phyloP scores from a whole-genome alignment of 2,888 invertebrate genomes.

The Chrysolina americana region DNA sequence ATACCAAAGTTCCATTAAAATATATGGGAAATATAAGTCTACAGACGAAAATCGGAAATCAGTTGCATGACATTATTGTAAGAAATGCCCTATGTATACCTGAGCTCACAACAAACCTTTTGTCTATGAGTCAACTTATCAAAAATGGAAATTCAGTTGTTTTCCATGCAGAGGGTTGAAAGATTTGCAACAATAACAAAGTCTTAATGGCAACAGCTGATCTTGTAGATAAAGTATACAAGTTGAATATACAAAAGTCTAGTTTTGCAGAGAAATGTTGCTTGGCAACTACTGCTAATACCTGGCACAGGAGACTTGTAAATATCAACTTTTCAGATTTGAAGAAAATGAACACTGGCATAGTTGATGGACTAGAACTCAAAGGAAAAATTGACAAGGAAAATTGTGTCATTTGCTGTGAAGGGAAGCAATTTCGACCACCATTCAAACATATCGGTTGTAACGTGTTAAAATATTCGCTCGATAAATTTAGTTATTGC shows the following conservation, averaged over 20 bases:
- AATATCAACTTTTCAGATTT: conserved; percentile 11
- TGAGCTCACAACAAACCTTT: neutral
- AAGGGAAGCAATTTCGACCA: neutral
- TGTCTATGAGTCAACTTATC: neutral
- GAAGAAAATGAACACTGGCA: neutral
- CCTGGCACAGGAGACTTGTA: neutral
- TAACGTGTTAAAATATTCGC: too few relatives aligned
- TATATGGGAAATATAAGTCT: neutral
- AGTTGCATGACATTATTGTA: conserved; percentile 10
- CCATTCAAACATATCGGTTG: neutral
- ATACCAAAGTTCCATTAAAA: neutral
- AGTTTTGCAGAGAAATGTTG: neutral
- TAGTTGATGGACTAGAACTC: conserved; percentile 14
- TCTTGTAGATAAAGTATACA: neutral
- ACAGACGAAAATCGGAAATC: neutral
- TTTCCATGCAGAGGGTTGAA: conserved; percentile 4
- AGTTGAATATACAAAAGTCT: conserved; percentile 10
- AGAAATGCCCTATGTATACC: conserved; percentile 5
- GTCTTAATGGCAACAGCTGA: neutral
- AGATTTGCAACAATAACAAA: neutral
- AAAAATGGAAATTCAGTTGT: conserved; percentile 5
- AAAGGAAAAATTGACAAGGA: conserved; percentile 11
- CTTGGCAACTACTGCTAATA: neutral
- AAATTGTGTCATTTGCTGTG: neutral
- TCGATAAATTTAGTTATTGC: too few relatives aligned